These are phyloP conservation scores for Motacilla alba DNA, from an alignment of 2,113 vertebrate genomes.

Conservation along the genomic window DNA sequence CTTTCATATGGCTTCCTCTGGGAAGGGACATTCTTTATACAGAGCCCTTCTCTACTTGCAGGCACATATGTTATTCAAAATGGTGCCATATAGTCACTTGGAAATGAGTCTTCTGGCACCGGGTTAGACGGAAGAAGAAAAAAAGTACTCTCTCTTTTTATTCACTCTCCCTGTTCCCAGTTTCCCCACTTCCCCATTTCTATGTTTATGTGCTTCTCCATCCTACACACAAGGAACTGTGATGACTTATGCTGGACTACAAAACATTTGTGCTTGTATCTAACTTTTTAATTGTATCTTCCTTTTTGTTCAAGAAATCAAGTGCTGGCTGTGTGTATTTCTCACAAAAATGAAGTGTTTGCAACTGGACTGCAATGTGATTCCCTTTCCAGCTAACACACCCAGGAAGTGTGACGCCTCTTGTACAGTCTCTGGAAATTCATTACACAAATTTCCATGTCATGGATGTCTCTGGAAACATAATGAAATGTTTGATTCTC, in stretches of 20 bases:
- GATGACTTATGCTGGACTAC: not conserved
- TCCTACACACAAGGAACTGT: not conserved
- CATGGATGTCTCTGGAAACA: too few relatives aligned
- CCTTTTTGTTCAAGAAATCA: not conserved
- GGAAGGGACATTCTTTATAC: not conserved
- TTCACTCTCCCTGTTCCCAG: not conserved
- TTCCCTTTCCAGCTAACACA: not conserved
- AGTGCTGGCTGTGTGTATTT: accelerated
- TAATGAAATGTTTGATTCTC: not conserved
- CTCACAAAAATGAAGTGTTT: not conserved
- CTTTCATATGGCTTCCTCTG: not conserved
- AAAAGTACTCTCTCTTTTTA: not conserved
- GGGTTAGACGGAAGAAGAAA: not conserved
- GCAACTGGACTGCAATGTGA: accelerated
- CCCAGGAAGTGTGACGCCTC: accelerated
- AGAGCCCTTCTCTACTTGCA: not conserved
- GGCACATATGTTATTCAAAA: not conserved
- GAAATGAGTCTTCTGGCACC: not conserved
- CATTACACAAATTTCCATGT: too few relatives aligned
- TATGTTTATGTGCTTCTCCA: not conserved
- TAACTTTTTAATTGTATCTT: not conserved
- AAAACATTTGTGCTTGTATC: not conserved
- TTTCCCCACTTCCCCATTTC: not conserved
- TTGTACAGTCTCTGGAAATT: not conserved
- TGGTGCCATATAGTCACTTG: not conserved